A percentile compares a stretch with the other conserved stretches of the same genome.
phyloP scores from a whole-genome alignment of 2,113 vertebrate genomes.

The Miniopterus natalensis region DNA sequence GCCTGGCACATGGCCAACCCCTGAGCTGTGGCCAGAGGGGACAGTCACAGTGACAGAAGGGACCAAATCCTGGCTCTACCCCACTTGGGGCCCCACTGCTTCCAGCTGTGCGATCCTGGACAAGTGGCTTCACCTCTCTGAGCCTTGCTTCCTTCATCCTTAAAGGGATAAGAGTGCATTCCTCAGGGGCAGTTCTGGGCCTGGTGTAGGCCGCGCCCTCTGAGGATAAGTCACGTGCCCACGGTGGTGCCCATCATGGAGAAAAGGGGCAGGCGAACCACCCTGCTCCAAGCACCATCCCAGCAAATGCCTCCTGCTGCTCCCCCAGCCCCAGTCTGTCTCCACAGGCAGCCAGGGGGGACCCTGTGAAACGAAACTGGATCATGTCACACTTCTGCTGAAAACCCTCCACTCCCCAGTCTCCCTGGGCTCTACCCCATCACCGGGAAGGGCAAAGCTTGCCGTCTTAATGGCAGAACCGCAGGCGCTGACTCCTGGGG shows the following conservation, averaged over 20 bases:
- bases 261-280: background rate
- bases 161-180: rapidly evolving
- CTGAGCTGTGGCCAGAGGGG: background rate
- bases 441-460: background rate
- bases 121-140: background rate
- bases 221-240: background rate
- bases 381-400: background rate
- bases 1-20: background rate
- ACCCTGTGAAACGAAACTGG: background rate
- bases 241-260: background rate
- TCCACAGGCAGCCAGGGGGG: background rate
- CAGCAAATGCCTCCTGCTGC: rapidly evolving
- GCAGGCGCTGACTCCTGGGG: background rate
- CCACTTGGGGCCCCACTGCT: too few relatives aligned
- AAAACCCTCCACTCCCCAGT: too few relatives aligned
- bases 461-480: rapidly evolving
- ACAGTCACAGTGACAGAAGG: background rate
- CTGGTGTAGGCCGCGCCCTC: background rate
- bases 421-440: background rate
- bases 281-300: background rate
- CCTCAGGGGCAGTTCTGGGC: background rate
- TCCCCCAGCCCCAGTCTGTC: background rate
- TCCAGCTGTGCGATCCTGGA: background rate
- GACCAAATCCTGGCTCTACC: background rate
- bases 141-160: background rate